Conservation (phyloP, 2,113 vertebrate genomes). For the Triplophysa siluroides region DNA sequence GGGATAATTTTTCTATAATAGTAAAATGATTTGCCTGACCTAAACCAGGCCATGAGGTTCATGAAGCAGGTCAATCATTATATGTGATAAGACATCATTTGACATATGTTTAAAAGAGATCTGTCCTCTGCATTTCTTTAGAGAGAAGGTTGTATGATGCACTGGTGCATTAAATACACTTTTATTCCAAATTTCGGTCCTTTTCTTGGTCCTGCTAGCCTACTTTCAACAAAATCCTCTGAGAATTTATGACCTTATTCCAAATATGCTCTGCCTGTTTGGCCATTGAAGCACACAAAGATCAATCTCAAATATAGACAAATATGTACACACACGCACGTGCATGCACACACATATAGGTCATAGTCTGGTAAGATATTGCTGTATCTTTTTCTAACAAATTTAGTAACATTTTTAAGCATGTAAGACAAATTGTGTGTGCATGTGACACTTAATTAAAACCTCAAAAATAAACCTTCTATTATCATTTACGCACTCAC, state of each 20-base stretch:
- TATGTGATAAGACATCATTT: conserved; percentile 18
- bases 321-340: conserved; percentile 16
- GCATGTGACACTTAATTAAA: background rate
- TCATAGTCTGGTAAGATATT: too few species aligned
- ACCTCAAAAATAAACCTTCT: background rate
- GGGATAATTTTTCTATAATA: too few species aligned
- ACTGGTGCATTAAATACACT: conserved; percentile 13
- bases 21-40: too few species aligned
- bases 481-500: background rate
- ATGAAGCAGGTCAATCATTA: conserved; percentile 29
- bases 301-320: conserved; percentile 31
- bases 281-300: background rate
- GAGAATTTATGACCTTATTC: conserved; percentile 60
- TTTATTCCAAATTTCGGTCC: conserved; percentile 12
- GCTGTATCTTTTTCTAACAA: too few species aligned
- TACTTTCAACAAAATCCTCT: conserved; percentile 48
- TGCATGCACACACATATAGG: too few species aligned
- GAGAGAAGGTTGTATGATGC: background rate
- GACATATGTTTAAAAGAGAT: background rate
- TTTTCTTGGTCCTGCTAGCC: conserved; percentile 44
- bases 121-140: background rate
- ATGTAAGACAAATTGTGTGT: background rate
- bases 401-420: background rate
- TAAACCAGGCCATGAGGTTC: too few species aligned
- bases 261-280: conserved; percentile 38